Percentiles rank a stretch among this genome's conserved stretches.
Evolutionary conservation across 2,888 invertebrate genomes (phyloP).

Genomic region (Oscheius myriophilus): DNA sequence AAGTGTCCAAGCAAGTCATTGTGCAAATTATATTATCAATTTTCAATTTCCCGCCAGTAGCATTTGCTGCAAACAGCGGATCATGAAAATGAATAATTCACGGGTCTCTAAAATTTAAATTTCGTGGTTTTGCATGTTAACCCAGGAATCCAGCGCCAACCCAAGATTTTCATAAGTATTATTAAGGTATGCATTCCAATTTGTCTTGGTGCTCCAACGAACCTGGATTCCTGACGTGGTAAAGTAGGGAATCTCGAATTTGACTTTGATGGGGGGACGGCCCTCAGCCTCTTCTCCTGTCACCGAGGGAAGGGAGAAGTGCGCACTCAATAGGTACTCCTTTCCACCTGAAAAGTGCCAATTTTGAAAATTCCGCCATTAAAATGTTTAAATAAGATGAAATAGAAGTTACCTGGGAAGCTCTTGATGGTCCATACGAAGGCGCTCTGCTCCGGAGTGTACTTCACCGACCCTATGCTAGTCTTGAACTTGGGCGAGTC

Average conservation of each 20-base stretch:
- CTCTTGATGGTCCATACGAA: conserved; percentile 82
- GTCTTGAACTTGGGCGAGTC: conserved; percentile 90
- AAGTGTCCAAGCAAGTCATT: no score
- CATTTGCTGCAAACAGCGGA: no score
- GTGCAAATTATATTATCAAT: no score
- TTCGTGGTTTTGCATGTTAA: no score
- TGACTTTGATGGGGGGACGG: conserved; percentile 95
- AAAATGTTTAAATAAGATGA: neutral
- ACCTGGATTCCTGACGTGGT: conserved; percentile 97
- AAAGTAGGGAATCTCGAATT: conserved; percentile 98
- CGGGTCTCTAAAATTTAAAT: no score
- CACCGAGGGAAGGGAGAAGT: conserved; percentile 95
- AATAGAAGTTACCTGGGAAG: conserved; percentile 59
- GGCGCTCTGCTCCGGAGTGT: conserved; percentile 94
- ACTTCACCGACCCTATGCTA: conserved; percentile 85
- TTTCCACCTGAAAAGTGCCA: conserved; percentile 81
- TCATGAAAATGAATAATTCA: no score
- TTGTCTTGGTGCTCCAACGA: no score
- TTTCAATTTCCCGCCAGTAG: no score
- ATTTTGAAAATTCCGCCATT: neutral
- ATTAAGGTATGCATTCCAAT: no score
- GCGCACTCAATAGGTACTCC: conserved; percentile 96
- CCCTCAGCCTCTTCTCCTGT: conserved; percentile 92
- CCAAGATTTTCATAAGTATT: no score
- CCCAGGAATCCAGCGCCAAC: no score